These are phyloP conservation scores for Polydesmus complanatus DNA, from an alignment of 2,888 invertebrate genomes.

Conservation along the genomic window DNA sequence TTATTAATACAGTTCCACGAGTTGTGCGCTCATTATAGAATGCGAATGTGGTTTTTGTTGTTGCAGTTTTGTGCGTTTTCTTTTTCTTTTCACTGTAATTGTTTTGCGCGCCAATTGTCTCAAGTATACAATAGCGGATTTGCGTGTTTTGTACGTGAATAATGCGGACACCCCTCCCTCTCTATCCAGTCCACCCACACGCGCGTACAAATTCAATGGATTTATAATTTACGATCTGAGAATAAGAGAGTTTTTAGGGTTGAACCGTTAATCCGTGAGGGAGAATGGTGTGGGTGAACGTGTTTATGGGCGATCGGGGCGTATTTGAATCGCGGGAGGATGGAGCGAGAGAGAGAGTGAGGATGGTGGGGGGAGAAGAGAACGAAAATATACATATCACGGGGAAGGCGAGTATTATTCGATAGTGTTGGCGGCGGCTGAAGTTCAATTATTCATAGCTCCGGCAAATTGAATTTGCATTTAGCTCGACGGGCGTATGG, in stretches of 20 bases:
- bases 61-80: not conserved
- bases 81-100: not conserved
- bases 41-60: not conserved
- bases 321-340: not conserved
- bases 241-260: not conserved
- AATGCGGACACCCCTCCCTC: not conserved
- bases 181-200: not conserved
- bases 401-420: too few species aligned
- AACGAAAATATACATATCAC: too few species aligned
- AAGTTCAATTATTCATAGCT: slow-evolving; percentile 7
- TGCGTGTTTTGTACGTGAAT: not conserved
- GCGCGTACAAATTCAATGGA: not conserved
- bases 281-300: not conserved
- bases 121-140: not conserved
- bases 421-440: not conserved
- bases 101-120: not conserved
- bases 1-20: not conserved
- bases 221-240: not conserved
- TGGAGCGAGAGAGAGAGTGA: not conserved
- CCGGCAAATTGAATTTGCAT: slow-evolving; percentile 11
- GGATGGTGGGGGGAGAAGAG: too few species aligned
- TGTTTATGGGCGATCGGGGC: not conserved
- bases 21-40: not conserved
- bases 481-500: not conserved
- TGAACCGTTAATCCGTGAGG: not conserved